These are phyloP conservation scores for Tachuris rubrigastra DNA, from an alignment of 2,113 vertebrate genomes.

Conservation along the genomic window DNA sequence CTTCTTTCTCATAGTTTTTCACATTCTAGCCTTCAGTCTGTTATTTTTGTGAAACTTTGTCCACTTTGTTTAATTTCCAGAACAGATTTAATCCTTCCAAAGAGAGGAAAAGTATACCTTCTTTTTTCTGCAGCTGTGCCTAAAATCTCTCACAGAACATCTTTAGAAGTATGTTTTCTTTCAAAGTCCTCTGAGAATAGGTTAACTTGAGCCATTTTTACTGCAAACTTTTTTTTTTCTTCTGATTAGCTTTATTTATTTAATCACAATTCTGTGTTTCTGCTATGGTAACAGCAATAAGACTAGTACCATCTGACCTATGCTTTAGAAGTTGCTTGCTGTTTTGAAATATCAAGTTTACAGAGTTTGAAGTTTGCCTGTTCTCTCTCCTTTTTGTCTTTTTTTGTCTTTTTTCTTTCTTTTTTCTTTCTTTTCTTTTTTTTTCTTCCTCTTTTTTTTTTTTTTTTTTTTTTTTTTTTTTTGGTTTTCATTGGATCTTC, in stretches of 20 bases:
- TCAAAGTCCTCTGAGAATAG: slow-evolving; percentile 20
- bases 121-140: slow-evolving; percentile 15
- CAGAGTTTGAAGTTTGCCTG: background rate
- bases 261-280: slow-evolving; percentile 50
- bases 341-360: background rate
- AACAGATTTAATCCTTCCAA: slow-evolving; percentile 32
- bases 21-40: background rate
- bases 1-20: background rate
- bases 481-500: background rate
- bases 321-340: background rate
- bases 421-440: too few relatives aligned
- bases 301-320: background rate
- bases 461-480: too few relatives aligned
- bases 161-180: slow-evolving; percentile 51
- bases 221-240: background rate
- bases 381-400: background rate
- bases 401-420: fast-evolving
- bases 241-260: slow-evolving; percentile 60
- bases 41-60: slow-evolving; percentile 18
- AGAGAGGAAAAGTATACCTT: background rate
- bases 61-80: slow-evolving; percentile 30
- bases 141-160: slow-evolving; percentile 35
- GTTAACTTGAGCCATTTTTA: slow-evolving; percentile 24
- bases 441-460: too few relatives aligned
- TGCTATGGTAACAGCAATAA: slow-evolving; percentile 48